A percentile compares a stretch with the other conserved stretches of the same genome.
These are phyloP conservation scores for Tethya wilhelma DNA, from an alignment of 37 sponge, comb jelly and placozoan genomes.

Conservation along the genomic window DNA sequence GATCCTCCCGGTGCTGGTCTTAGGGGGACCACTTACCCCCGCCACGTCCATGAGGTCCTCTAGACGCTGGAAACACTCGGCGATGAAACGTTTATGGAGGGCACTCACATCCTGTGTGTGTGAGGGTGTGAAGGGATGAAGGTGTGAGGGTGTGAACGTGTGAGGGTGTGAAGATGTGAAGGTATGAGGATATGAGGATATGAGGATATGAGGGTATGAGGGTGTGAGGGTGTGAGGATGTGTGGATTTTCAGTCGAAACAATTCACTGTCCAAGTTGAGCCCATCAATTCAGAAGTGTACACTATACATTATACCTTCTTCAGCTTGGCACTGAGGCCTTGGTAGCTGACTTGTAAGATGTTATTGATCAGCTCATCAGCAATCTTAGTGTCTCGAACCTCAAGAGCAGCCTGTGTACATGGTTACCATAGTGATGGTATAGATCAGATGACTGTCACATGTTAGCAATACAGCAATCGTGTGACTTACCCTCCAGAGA, in stretches of 20 bases:
- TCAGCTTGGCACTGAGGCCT: slow-evolving; percentile 67
- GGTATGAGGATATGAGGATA: too few relatives aligned
- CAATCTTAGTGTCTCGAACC: slow-evolving; percentile 67
- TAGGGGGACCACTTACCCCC: not conserved
- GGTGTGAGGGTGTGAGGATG: too few relatives aligned
- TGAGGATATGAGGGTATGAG: too few relatives aligned
- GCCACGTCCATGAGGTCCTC: slow-evolving; percentile 15
- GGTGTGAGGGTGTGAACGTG: too few relatives aligned
- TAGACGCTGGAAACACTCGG: slow-evolving; percentile 59
- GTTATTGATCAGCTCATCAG: slow-evolving; percentile 70
- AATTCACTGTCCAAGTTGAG: too few relatives aligned
- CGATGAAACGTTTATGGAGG: slow-evolving; percentile 52
- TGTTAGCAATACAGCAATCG: not conserved
- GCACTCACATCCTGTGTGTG: slow-evolving; percentile 44
- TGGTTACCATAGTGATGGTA: too few relatives aligned
- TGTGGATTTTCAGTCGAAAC: too few relatives aligned
- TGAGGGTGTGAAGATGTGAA: too few relatives aligned
- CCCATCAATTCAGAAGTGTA: too few relatives aligned
- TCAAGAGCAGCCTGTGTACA: slow-evolving; percentile 75
- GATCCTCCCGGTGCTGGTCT: slow-evolving; percentile 8
- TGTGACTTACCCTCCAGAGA: slow-evolving; percentile 72
- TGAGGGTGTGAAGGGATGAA: too few relatives aligned
- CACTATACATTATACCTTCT: slow-evolving; percentile 78
- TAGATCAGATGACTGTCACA: too few relatives aligned
- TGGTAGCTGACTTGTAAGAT: slow-evolving; percentile 80